These are phyloP conservation scores for Drosophila basisetae DNA, from an alignment of 2,888 invertebrate genomes.

Conservation along the genomic window DNA sequence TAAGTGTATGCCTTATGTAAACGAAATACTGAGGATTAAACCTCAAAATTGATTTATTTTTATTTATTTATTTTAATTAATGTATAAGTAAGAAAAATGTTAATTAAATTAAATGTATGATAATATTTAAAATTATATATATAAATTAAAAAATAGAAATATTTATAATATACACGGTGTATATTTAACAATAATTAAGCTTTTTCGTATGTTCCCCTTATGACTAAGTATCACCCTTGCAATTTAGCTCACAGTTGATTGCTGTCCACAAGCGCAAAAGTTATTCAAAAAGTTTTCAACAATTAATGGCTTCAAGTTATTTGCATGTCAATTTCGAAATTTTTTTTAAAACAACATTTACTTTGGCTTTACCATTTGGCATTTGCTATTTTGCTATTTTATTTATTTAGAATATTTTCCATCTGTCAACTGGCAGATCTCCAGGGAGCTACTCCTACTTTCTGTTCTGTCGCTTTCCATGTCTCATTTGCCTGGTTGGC, in stretches of 20 bases:
- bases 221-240: not conserved
- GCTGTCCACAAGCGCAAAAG: slow-evolving; percentile 13
- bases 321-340: slow-evolving; percentile 33
- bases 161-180: not conserved
- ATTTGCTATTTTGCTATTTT: slow-evolving; percentile 30
- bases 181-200: not conserved
- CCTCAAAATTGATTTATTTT: not conserved
- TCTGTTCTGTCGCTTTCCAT: not conserved
- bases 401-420: slow-evolving; percentile 17
- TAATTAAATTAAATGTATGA: too few species aligned
- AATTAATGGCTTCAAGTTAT: slow-evolving; percentile 45
- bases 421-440: slow-evolving; percentile 38
- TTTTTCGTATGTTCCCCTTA: not conserved
- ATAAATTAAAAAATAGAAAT: too few species aligned
- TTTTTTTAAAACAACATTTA: slow-evolving; percentile 41
- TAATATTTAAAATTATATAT: too few species aligned
- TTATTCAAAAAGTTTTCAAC: slow-evolving; percentile 40
- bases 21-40: not conserved
- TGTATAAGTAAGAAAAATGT: too few species aligned
- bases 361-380: slow-evolving; percentile 18
- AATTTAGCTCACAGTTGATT: slow-evolving; percentile 17
- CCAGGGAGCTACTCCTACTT: slow-evolving; percentile 11
- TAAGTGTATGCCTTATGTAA: not conserved
- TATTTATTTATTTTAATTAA: too few species aligned
- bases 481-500: slow-evolving; percentile 10